Percentiles rank a stretch among this genome's conserved stretches.
Conservation (phyloP, 2,797 vertebrate species). For the Hirundo rustica region DNA sequence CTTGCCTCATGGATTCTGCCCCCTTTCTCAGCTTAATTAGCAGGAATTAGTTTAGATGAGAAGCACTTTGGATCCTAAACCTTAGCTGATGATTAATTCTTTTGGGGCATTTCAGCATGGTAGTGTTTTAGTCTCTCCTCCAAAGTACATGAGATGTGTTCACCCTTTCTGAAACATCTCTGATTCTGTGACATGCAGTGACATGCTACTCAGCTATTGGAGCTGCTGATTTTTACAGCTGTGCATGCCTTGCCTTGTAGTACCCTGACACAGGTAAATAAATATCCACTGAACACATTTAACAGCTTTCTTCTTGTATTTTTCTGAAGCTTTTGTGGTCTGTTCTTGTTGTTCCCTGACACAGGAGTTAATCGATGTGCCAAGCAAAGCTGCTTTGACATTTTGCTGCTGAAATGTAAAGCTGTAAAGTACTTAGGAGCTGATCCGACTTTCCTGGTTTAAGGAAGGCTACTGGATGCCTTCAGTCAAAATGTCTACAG, state of each 20-base stretch:
- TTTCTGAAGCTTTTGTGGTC: not conserved
- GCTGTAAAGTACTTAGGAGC: not conserved
- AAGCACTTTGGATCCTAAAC: not conserved
- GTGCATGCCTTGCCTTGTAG: not conserved
- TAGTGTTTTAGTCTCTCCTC: not conserved
- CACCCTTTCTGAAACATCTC: not conserved
- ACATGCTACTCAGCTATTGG: not conserved
- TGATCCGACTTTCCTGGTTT: not conserved
- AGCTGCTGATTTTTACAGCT: not conserved
- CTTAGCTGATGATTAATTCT: not conserved
- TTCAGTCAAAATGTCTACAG: not conserved
- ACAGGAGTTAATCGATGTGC: not conserved
- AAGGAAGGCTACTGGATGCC: not conserved
- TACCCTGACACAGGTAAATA: not conserved
- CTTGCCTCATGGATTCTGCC: not conserved
- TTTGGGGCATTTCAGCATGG: not conserved
- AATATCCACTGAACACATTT: not conserved
- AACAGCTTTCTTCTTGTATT: not conserved
- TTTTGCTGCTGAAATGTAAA: not conserved
- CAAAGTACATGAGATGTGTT: rapidly evolving
- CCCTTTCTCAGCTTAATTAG: not conserved
- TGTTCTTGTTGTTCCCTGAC: not conserved
- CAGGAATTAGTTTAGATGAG: not conserved
- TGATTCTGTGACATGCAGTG: not conserved
- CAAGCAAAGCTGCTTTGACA: not conserved